Base-by-base conservation (phyloP, 1,140 invertebrate species). In the Drosophila melanica region DNA sequence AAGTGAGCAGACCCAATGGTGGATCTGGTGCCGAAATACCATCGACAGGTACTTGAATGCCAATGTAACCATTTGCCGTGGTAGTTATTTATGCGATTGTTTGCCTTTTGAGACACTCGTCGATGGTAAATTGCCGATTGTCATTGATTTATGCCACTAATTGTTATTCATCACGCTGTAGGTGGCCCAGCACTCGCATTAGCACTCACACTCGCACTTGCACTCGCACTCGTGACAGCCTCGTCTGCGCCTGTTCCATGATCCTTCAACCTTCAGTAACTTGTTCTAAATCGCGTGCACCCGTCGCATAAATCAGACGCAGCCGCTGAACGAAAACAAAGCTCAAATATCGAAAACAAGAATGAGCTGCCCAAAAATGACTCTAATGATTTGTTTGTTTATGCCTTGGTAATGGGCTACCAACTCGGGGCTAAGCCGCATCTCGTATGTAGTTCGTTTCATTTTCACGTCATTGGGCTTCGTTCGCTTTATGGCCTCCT, bases 111-210 rank as follows among this genome's bases (percentile, higher is more conserved):
- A 68, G 50, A 45, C 68, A 77, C 60, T 71, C 57, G 33, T 77
- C 42, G 53, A 44, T 51, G 18, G 37, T 41, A 71, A 45, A 75
- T 67, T 42, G 65, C 51, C 62, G 74, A 81, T 71, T 81, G 79
- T 71, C 84, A 87, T 82, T 86, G 84, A 86, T 82, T 82, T 79
- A 87, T 79, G 71, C 79, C 75, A 89, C 84, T 81, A 87, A 86
- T 86, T 86, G 82, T 63, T 86, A 86, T 86, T 86, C 81, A 81
- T 81, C 70, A 79, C 82, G 70, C 72, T 51, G 82, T 86, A 77
- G 82, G 82, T 86, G 82, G 82, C 50, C 68, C 58, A 47, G 23
- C 23, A 33, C 30, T 50, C 53, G 39, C 14, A 16, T 33, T 33
- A 7, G 30, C 30, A 23, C 20, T 23, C 20, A 23, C 20, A 23